Conservation (phyloP, 2,797 vertebrate genomes). For the Dendrocincla tyrannina region DNA sequence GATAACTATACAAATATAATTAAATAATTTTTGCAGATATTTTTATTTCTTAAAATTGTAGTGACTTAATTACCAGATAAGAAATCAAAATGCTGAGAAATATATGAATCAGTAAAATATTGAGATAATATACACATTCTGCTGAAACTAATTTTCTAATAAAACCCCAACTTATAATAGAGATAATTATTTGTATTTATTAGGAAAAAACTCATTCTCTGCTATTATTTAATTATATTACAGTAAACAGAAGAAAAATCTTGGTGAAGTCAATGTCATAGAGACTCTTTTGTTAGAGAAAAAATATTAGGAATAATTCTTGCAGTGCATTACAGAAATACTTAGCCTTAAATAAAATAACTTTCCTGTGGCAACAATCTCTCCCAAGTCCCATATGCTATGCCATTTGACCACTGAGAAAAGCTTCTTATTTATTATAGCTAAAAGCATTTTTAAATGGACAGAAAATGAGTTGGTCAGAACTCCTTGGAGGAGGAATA, state of each 20-base stretch:
- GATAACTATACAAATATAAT: background rate
- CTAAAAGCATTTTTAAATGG: conserved; percentile 39
- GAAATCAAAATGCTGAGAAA: background rate
- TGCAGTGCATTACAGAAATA: background rate
- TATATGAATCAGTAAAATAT: background rate
- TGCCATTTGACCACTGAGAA: background rate
- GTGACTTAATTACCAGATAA: background rate
- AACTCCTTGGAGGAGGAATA: conserved; percentile 19
- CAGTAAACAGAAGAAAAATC: background rate
- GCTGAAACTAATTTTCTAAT: background rate
- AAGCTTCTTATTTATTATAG: conserved; percentile 36
- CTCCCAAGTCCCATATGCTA: background rate
- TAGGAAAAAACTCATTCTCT: background rate
- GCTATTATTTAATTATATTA: background rate
- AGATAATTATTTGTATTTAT: background rate
- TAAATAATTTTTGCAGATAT: background rate
- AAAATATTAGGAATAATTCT: background rate
- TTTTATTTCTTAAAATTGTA: background rate
- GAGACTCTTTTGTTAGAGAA: background rate
- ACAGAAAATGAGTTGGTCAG: conserved; percentile 18
- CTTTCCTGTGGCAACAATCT: background rate
- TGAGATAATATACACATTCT: background rate
- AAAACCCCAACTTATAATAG: background rate
- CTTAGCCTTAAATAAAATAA: background rate
- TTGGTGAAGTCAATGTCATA: background rate